A percentile compares a stretch with the other conserved stretches of the same genome.
These are phyloP conservation scores for Hymenochirus boettgeri DNA, from an alignment of 2,113 vertebrate genomes.

Conservation along the genomic window DNA sequence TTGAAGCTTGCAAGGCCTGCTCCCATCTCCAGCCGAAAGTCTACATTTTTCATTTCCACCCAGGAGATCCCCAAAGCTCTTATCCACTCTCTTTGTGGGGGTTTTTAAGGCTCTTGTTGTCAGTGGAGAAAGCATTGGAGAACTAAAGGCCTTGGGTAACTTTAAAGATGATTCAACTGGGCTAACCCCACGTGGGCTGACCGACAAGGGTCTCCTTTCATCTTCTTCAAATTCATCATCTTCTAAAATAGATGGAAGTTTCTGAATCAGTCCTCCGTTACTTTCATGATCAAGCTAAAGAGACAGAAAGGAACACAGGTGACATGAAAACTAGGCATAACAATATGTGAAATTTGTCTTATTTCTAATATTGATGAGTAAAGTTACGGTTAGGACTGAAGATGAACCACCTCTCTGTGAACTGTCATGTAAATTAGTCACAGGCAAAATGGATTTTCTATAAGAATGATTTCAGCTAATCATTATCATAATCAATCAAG, in stretches of 20 bases:
- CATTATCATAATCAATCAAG: too few relatives aligned
- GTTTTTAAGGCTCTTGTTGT: conserved; percentile 60
- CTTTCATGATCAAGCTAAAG: conserved; percentile 68
- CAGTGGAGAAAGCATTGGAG: conserved; percentile 68
- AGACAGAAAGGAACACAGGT: neutral
- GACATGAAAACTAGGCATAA: too few relatives aligned
- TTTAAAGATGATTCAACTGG: conserved; percentile 55
- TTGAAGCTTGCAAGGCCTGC: conserved; percentile 63
- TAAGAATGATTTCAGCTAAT: too few relatives aligned
- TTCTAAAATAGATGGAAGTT: conserved; percentile 70
- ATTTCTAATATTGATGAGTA: too few relatives aligned
- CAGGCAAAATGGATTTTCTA: too few relatives aligned
- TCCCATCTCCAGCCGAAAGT: conserved; percentile 26
- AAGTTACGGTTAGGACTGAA: too few relatives aligned
- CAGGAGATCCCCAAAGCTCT: conserved; percentile 22
- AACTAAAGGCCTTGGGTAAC: conserved; percentile 58
- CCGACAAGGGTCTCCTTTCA: conserved; percentile 50
- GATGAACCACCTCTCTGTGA: too few relatives aligned
- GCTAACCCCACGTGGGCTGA: conserved; percentile 47
- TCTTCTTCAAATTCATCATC: conserved; percentile 72
- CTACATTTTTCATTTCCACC: conserved; percentile 22
- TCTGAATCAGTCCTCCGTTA: conserved; percentile 70
- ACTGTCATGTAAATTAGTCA: too few relatives aligned
- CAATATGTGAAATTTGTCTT: too few relatives aligned
- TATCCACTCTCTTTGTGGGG: conserved; percentile 49